These are phyloP conservation scores for Pilophorus perplexus DNA, from an alignment of 2,888 invertebrate species.

Conservation along the genomic window DNA sequence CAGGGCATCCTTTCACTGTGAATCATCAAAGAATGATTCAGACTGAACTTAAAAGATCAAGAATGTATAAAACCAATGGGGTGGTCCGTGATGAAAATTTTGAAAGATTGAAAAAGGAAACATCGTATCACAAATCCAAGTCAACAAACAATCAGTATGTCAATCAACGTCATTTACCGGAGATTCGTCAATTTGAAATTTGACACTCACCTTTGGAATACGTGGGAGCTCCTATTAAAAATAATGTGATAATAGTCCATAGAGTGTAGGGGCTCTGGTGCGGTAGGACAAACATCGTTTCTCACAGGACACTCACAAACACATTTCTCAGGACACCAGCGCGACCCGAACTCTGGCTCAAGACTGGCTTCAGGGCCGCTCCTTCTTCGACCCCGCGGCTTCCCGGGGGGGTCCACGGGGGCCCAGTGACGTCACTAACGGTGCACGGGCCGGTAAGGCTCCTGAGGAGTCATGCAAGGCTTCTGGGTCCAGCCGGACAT, in stretches of 20 bases:
- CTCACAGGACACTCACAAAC: conserved; percentile 38
- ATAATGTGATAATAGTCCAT: conserved; percentile 20
- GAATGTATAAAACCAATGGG: too few species aligned
- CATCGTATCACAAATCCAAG: too few species aligned
- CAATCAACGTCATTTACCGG: too few species aligned
- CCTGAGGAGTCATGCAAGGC: background rate
- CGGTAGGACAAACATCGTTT: conserved; percentile 25
- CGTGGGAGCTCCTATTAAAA: conserved; percentile 7
- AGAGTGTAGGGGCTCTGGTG: background rate
- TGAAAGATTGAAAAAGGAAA: too few species aligned
- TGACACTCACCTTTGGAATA: conserved; percentile 18
- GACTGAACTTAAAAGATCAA: too few species aligned
- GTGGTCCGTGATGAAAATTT: too few species aligned
- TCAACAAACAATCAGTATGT: too few species aligned
- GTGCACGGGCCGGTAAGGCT: background rate
- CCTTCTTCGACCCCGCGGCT: background rate
- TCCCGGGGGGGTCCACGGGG: background rate
- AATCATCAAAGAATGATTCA: too few species aligned
- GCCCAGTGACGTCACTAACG: conserved; percentile 17
- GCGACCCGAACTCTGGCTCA: conserved; percentile 19
- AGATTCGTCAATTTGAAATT: too few species aligned
- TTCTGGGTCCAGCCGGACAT: too few species aligned
- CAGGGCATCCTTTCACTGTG: too few species aligned
- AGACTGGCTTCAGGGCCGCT: conserved; percentile 19
- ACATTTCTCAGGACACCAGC: conserved; percentile 21